Evolutionary conservation across 2,113 vertebrate genomes (phyloP), one percentile per base, ranked within the genome.

Genomic region (Nerophis lumbriciformis): DNA sequence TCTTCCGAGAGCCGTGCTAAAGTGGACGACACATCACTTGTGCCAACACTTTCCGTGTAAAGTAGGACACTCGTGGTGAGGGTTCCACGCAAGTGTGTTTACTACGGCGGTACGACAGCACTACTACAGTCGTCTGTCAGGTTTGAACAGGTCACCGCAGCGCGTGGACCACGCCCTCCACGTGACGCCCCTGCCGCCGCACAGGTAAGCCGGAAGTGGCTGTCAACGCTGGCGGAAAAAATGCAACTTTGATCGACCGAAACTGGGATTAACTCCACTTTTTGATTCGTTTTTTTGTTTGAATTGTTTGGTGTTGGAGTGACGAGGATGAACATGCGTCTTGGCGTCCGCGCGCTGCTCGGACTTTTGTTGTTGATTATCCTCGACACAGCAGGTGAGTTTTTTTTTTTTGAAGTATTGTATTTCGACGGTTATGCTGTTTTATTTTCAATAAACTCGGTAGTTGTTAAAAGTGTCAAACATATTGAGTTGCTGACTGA

Each of bases 141-240:
- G 89, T 90, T 68, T 14, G 63, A 67, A 77, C 89, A 90, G 86
- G 84, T 88, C 83, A 51, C 19, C 19, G n/a, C 48, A 3, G 37
- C 54, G 72, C 65, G 65, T 0, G 50, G 49, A 4, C 78, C 85
- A 88, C 89, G 85, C 87, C 89, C 83, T 83, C 78, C 45, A 5
- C 69, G 39, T 8, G 2, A 42, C 4, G 61, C 45, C 38, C 48
- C 61, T 0, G 57, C 54, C 10, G 68, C 63, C 59, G 59, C 71
- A 19, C 80, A 82, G 76, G 75, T 79, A 76, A 85, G 62, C 81
- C 87, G 89, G 89, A 90, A 90, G 88, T 88, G 37, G 59, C 48
- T 38, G 70, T 72, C 77, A 74, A 8, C 54, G 67, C 48, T 53
- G 16, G n/a, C 28, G 35, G 2, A 28, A 28, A 49, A 59, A 59